Conservation (phyloP, 2,113 vertebrate species). For the Muntiacus reevesi region DNA sequence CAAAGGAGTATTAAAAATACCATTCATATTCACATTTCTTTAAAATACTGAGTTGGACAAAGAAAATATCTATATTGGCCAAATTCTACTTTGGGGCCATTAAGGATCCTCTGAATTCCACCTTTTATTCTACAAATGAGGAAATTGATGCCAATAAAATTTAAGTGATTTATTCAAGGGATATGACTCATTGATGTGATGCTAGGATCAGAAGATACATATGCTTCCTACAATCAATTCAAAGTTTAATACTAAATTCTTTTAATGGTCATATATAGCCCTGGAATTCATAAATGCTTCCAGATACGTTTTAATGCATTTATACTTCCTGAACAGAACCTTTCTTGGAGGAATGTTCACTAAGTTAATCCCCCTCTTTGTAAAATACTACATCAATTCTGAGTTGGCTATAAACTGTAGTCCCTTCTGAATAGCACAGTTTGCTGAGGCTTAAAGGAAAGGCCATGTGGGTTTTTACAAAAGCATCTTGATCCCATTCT, state of each 20-base stretch:
- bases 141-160: not conserved
- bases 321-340: not conserved
- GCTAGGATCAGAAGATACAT: not conserved
- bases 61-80: not conserved
- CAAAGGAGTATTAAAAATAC: not conserved
- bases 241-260: not conserved
- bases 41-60: not conserved
- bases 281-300: not conserved
- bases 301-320: conserved; percentile 10
- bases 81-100: not conserved
- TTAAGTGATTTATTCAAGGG: not conserved
- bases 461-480: conserved; percentile 10
- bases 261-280: not conserved
- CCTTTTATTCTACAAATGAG: not conserved
- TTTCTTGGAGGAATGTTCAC: not conserved
- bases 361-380: conserved; percentile 34
- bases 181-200: not conserved
- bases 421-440: not conserved
- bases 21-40: not conserved
- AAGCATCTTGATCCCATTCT: conserved; percentile 47
- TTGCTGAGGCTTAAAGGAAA: not conserved
- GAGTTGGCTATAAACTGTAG: not conserved
- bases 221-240: not conserved
- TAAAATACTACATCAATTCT: conserved; percentile 31
- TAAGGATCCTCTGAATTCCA: not conserved